Evolutionary conservation across 2,888 invertebrate species (phyloP), one percentile per base, ranked within the genome.

Genomic region (Apamea crenata): DNA sequence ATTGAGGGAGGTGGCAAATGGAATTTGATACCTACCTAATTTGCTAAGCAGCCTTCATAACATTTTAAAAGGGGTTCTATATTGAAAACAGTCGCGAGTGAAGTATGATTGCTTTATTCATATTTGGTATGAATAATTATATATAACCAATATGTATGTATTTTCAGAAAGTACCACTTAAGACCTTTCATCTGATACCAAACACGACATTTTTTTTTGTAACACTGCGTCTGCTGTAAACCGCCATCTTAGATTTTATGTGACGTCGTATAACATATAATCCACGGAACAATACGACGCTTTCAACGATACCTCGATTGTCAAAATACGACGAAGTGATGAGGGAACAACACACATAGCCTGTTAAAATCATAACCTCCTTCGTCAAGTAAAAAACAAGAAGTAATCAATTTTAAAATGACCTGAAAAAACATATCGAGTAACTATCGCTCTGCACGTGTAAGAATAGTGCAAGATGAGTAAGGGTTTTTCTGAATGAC

Each of bases 351-450:
- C n/a, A 61, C 16, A 61, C 29, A 59, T 29, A 32, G 18, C 6
- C 61, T 16, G 3, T 63, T 32, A 10, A 63, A 63, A 32, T 18
- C 63, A 32, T 63, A 7, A 32, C 29, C 59, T 61, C 16, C 16
- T 61, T 61, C 61, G 14, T 29, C 63, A 2, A 18, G 61, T 61
- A 63, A 59, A 68, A 67, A 77, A 75, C 78, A 68, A 83, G 65
- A 83, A 76, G 44, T 73, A 76, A 76, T 74, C 14, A 63, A 74
- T 84, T 80, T 70, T 47, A 36, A 61, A 61, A 47, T 87, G 84
- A 87, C 85, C 87, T 83, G 67, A 83, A 85, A 77, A 79, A 71
- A 68, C 68, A 63, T 25, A 44, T 69, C 56, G 29, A 69, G 44
- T 59, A 72, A 61, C 70, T 78, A 79, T 80, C 77, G 2, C 50